These are phyloP conservation scores for Tupiocoris notatus DNA, from an alignment of 2,888 invertebrate species.

Conservation along the genomic window DNA sequence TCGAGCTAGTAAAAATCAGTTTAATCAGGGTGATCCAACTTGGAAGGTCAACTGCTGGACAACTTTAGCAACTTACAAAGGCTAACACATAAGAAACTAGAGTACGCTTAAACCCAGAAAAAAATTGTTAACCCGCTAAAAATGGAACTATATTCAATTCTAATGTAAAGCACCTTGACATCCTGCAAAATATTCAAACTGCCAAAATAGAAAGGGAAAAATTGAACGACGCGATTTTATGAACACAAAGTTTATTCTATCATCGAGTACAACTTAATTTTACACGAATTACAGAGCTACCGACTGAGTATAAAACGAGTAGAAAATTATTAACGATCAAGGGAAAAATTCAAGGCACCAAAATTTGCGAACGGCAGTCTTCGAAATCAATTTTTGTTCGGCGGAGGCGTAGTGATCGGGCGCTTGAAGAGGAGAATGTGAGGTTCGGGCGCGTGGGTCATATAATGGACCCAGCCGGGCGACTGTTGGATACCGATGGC, in stretches of 20 bases:
- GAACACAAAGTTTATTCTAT: conserved; percentile 7
- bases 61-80: too few relatives aligned
- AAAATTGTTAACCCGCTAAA: too few relatives aligned
- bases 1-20: too few relatives aligned
- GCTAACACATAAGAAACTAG: too few relatives aligned
- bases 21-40: too few relatives aligned
- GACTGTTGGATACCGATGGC: conserved; percentile 93
- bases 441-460: conserved; percentile 95
- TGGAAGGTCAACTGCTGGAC: too few relatives aligned
- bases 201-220: too few relatives aligned
- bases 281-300: conserved; percentile 6
- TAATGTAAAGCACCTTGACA: too few relatives aligned
- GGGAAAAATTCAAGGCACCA: conserved; percentile 28
- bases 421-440: conserved; percentile 81
- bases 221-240: too few relatives aligned
- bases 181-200: too few relatives aligned
- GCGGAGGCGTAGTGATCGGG: conserved; percentile 41
- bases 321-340: background rate
- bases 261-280: conserved; percentile 7
- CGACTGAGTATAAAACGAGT: conserved; percentile 1
- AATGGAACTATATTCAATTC: too few relatives aligned
- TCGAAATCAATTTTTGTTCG: conserved; percentile 20
- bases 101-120: too few relatives aligned
- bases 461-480: conserved; percentile 95
- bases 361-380: conserved; percentile 19